Evolutionary conservation across 2,113 vertebrate species (phyloP), one percentile per base, ranked within the genome.

Genomic region (Seriola aureovittata): DNA sequence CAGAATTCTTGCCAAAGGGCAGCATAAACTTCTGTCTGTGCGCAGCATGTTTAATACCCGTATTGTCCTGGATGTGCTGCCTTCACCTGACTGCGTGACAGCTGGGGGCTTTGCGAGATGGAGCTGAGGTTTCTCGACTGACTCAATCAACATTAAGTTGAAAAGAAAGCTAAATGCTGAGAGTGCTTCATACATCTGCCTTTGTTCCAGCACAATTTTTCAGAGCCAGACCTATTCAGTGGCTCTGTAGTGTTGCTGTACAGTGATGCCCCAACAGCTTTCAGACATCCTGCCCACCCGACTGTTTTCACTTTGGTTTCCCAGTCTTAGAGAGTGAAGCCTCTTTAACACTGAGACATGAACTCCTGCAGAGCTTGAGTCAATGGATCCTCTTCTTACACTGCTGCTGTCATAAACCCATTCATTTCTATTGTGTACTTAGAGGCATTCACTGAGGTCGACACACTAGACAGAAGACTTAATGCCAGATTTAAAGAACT

Each of bases 291-390:
- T 34, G 44, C 34, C 57, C 67, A 75, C 48, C 25, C 71, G 14
- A 8, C 32, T 52, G 48, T 58, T 36, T 14, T 78, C 58, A 62
- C 42, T 68, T 46, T 70, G 68, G 42, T 68, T 64, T 44, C 71
- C 62, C 57, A 16, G 62, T 62, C 70, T 73, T 40, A 68, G 78
- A 46, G 23, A 36, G 40, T 29, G 62, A 84, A 74, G 65, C 79
- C 67, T 82, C 54, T 78, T 78, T 86, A 87, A 91, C 68, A 76
- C 72, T 57, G 4, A 82, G 38, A 86, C 81, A 80, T 75, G 60
- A 78, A 52, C 79, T 69, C 79, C 78, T 19, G 62, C 85, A 54
- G 70, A 62, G 72, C 65, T 57, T 9, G 13, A 82, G 64, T 87
- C 71, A 80, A 17, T 50, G 38, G 68, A 71, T 82, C 79, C 48